phyloP scores from a whole-genome alignment of 2,113 vertebrate genomes.

The Rhinoderma darwinii region DNA sequence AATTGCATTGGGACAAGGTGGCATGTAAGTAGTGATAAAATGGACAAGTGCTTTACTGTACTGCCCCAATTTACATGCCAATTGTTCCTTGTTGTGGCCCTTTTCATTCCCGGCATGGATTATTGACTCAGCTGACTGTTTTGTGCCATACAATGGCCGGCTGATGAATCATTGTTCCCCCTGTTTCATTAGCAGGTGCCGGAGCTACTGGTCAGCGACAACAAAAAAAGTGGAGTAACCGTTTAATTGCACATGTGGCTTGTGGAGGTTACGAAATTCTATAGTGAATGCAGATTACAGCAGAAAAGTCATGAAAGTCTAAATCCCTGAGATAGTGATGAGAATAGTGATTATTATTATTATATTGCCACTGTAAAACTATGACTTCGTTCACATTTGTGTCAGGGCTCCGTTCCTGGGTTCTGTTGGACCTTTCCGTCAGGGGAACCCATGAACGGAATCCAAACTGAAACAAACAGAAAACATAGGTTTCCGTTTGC shows the following conservation, averaged over 20 bases:
- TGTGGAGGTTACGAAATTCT: background rate
- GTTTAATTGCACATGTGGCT: background rate
- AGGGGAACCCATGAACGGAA: no score
- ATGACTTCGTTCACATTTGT: no score
- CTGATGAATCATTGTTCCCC: conserved; percentile 11
- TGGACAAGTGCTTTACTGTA: conserved; percentile 9
- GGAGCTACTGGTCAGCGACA: background rate
- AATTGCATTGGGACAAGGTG: conserved; percentile 21
- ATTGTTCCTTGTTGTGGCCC: background rate
- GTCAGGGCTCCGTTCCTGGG: no score
- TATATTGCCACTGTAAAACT: no score
- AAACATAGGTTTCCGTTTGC: no score
- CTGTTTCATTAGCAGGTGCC: conserved; percentile 39
- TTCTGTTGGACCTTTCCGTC: no score
- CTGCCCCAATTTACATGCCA: conserved; percentile 31
- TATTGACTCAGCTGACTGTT: conserved; percentile 50
- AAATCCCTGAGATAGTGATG: background rate
- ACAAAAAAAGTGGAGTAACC: background rate
- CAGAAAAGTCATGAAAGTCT: background rate
- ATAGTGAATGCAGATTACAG: no score
- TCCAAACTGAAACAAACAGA: no score
- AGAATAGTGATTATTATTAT: background rate
- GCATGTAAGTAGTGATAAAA: background rate
- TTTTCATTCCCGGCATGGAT: conserved; percentile 3
- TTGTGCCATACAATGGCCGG: background rate